These are phyloP conservation scores for Poecilia picta DNA, from an alignment of 2,797 vertebrate species.

Conservation along the genomic window DNA sequence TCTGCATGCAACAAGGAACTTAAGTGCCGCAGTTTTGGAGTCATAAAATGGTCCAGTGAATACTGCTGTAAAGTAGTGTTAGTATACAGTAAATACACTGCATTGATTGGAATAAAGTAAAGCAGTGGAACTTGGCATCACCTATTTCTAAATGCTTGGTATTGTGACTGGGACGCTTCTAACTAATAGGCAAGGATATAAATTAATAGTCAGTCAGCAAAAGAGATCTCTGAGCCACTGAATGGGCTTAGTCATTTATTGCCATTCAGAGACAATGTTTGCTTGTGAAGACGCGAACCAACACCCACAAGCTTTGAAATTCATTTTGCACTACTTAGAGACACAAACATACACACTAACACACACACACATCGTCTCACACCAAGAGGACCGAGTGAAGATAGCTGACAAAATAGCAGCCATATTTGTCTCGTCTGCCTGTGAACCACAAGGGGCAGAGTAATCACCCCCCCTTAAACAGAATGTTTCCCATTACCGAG, in stretches of 20 bases:
- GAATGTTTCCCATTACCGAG: slow-evolving; percentile 60
- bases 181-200: not conserved
- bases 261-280: slow-evolving; percentile 17
- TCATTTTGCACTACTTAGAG: slow-evolving; percentile 35
- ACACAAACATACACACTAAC: slow-evolving; percentile 1
- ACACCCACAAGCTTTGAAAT: slow-evolving; percentile 35
- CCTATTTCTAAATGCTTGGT: not conserved
- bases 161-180: not conserved
- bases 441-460: slow-evolving; percentile 62
- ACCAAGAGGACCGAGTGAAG: slow-evolving; percentile 48
- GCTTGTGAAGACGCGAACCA: slow-evolving; percentile 12
- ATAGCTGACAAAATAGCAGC: slow-evolving; percentile 54
- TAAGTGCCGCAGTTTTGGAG: not conserved
- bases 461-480: slow-evolving; percentile 68
- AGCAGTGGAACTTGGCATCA: not conserved
- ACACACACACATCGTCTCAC: slow-evolving; percentile 15
- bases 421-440: slow-evolving; percentile 60
- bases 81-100: not conserved
- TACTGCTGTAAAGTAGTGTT: not conserved
- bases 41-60: not conserved
- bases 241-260: slow-evolving; percentile 1
- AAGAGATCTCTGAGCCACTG: slow-evolving; percentile 1
- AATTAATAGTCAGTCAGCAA: slow-evolving; percentile 6
- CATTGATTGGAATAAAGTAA: not conserved
- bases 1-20: too few species aligned